Evolutionary conservation across 2,888 invertebrate genomes (phyloP), one percentile per base, ranked within the genome.

Genomic region (Ichneumoninae sp.): DNA sequence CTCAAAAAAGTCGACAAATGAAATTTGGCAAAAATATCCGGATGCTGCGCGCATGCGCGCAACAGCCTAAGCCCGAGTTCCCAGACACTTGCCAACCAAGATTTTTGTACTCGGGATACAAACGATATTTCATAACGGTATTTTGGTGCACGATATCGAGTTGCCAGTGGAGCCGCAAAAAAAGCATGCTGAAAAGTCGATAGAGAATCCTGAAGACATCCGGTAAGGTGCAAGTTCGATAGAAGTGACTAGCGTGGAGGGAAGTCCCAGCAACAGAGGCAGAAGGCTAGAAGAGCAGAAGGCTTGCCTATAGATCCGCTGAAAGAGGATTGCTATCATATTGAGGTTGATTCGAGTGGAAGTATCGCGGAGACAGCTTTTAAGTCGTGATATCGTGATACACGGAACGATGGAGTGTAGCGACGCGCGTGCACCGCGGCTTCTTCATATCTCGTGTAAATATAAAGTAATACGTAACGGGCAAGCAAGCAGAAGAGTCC

Each of bases 321-420:
- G 65, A 70, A 83, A 81, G 74, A 76, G 60, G 54, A 81, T 79
- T 68, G 68, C 71, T 82, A 63, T 47, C 57, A 54, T 83, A 83
- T 85, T 83, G 40, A 68, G 80, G 82, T 85, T 83, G 77, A 83
- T 85, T 87, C 80, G 33, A 83, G 85, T 85, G 74, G 77, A 87
- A 85, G 81, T 76, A 81, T 80, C 78, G 83, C 52, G 7, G 26
- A 63, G 80, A 65, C 68, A 54, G 60, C 69, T 75, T 77, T 75
- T 75, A 80, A 75, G 57, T 68, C 60, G 16, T 7, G 26, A 54
- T 3, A 63, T 47, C 33, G 63, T 50, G 33, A 70, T 69, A 33
- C 30, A 54, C 7, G 8, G n/a, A 50, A 36, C 26, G 33, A 36
- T 10, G 16, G 60, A 22, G 60, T 60, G 6, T 3, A 6, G 52